A percentile compares a stretch with the other conserved stretches of the same genome.
These are phyloP conservation scores for Palythoa grandis DNA, from an alignment of 92 coral and sea anemone species.

Conservation along the genomic window DNA sequence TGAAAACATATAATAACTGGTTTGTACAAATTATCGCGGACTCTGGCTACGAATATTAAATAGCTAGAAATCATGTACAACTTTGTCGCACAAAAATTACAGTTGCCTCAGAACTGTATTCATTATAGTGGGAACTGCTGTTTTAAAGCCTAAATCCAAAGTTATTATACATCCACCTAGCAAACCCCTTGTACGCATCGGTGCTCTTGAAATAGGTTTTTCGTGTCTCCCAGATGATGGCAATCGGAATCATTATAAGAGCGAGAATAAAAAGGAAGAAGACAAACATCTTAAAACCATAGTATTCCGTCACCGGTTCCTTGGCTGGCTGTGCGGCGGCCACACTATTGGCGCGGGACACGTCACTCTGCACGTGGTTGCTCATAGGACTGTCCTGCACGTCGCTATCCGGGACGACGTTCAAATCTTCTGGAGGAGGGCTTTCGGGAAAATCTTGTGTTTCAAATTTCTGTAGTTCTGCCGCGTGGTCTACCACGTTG, in stretches of 20 bases:
- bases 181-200: constrained; percentile 75
- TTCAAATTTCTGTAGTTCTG: constrained; percentile 86
- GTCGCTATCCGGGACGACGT: constrained; percentile 44
- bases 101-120: constrained; percentile 5
- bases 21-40: constrained; percentile 7
- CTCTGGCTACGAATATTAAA: constrained; percentile 12
- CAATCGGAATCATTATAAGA: constrained; percentile 89
- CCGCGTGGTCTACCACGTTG: constrained; percentile 54
- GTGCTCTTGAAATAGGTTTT: constrained; percentile 86
- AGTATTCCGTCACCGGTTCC: constrained; percentile 77
- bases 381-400: constrained; percentile 57
- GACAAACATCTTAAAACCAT: constrained; percentile 91
- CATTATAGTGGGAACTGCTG: neutral
- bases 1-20: neutral
- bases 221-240: constrained; percentile 89
- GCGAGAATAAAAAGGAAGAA: constrained; percentile 90
- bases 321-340: constrained; percentile 35
- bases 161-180: constrained; percentile 70
- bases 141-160: constrained; percentile 66
- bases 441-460: constrained; percentile 85
- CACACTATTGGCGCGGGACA: constrained; percentile 17
- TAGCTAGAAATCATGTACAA: constrained; percentile 12
- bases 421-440: constrained; percentile 75
- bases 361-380: constrained; percentile 67
- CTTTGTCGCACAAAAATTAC: constrained; percentile 29